These are phyloP conservation scores for Protonemura montana DNA, from an alignment of 2,888 invertebrate species.

Conservation along the genomic window DNA sequence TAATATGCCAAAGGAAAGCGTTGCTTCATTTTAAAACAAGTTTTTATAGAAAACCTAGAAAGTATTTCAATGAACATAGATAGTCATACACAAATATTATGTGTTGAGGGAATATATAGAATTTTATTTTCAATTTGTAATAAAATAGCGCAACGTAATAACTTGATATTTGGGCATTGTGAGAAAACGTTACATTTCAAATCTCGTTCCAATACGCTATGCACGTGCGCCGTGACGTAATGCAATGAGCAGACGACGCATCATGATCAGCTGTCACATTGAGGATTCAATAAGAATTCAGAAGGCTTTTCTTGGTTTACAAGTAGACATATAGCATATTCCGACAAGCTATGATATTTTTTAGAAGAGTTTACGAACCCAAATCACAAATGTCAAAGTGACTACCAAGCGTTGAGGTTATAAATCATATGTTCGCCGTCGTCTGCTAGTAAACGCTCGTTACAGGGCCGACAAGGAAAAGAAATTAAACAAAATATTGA, in stretches of 20 bases:
- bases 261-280: not conserved
- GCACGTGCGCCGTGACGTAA: not conserved
- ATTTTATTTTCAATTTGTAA: not conserved
- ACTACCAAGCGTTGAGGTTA: not conserved
- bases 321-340: too few species aligned
- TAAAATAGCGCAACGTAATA: not conserved
- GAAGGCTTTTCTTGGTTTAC: too few species aligned
- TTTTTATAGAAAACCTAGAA: slow-evolving; percentile 38
- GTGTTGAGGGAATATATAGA: not conserved
- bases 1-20: slow-evolving; percentile 40
- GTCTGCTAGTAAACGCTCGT: not conserved
- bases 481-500: not conserved
- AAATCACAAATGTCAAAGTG: too few species aligned
- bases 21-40: slow-evolving; percentile 38
- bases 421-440: not conserved
- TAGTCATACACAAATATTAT: slow-evolving; percentile 30
- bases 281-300: not conserved
- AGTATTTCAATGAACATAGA: slow-evolving; percentile 30
- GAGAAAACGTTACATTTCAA: not conserved
- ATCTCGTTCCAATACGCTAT: not conserved
- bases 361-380: too few species aligned
- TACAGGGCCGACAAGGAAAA: not conserved
- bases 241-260: not conserved
- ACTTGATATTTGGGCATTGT: not conserved
- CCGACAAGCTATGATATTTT: too few species aligned